phyloP scores from a whole-genome alignment of 2,797 vertebrate genomes.

The Girardinus metallicus region DNA sequence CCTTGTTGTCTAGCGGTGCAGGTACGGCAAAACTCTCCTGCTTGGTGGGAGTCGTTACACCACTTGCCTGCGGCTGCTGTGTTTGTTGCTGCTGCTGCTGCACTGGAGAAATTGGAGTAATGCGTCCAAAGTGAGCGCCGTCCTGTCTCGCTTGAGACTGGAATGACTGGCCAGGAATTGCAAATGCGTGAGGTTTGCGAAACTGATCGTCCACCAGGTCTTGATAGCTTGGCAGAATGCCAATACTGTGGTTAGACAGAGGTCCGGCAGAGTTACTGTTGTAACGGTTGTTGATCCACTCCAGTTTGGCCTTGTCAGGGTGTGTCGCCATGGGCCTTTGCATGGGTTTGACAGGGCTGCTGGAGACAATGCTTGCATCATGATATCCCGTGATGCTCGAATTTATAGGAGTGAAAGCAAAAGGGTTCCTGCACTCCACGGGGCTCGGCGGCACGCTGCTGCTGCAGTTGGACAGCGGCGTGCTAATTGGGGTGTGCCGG shows the following conservation, averaged over 20 bases:
- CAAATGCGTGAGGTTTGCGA: slow-evolving; percentile 97
- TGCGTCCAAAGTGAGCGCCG: slow-evolving; percentile 85
- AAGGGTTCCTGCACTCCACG: slow-evolving; percentile 96
- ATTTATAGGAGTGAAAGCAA: slow-evolving; percentile 97
- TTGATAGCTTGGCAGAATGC: slow-evolving; percentile 95
- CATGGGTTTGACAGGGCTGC: slow-evolving; percentile 98
- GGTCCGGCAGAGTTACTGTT: slow-evolving; percentile 84
- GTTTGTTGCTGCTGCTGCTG: slow-evolving; percentile 65
- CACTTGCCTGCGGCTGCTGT: slow-evolving; percentile 51
- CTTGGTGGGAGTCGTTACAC: slow-evolving; percentile 82
- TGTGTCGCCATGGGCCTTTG: slow-evolving; percentile 98
- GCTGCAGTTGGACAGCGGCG: slow-evolving; percentile 96
- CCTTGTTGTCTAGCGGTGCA: slow-evolving; percentile 94
- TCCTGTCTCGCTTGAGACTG: slow-evolving; percentile 91
- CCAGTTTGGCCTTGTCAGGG: slow-evolving; percentile 96
- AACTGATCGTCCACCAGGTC: slow-evolving; percentile 97
- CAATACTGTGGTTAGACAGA: slow-evolving; percentile 86
- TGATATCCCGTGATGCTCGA: slow-evolving; percentile 94
- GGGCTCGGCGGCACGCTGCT: slow-evolving; percentile 97
- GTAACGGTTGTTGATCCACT: slow-evolving; percentile 98
- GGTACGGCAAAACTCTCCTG: slow-evolving; percentile 98
- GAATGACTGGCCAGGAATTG: slow-evolving; percentile 93
- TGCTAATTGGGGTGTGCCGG: slow-evolving; percentile 94
- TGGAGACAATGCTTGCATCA: slow-evolving; percentile 93
- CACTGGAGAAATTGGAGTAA: slow-evolving; percentile 93